phyloP scores from a whole-genome alignment of 2,888 invertebrate species.

The Papilio elwesi region DNA sequence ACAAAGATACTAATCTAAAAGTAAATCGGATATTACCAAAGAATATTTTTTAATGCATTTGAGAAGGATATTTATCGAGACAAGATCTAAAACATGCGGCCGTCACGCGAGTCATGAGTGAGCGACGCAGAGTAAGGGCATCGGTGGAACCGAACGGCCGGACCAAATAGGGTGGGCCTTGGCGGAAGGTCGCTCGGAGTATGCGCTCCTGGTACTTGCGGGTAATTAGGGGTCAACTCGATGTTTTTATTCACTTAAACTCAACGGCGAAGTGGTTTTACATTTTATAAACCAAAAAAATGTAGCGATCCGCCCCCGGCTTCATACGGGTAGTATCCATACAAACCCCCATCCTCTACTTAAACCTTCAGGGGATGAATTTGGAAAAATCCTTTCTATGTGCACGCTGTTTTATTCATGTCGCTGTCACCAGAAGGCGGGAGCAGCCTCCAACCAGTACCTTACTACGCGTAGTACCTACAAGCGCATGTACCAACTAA shows the following conservation, averaged over 20 bases:
- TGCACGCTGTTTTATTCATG: too few relatives aligned
- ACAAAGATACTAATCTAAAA: too few relatives aligned
- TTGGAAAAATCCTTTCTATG: too few relatives aligned
- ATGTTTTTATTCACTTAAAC: constrained; percentile 13
- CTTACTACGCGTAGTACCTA: too few relatives aligned
- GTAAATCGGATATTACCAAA: too few relatives aligned
- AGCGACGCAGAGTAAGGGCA: constrained; percentile 43
- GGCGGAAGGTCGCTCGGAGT: constrained; percentile 49
- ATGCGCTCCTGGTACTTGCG: constrained; percentile 10
- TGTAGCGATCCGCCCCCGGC: too few relatives aligned
- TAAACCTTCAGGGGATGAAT: too few relatives aligned
- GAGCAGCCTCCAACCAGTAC: too few relatives aligned
- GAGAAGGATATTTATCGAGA: constrained; percentile 19
- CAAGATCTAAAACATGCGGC: constrained; percentile 22
- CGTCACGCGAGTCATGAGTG: constrained; percentile 10
- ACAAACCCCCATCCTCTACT: too few relatives aligned
- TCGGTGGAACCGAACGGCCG: constrained; percentile 48
- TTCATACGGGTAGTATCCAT: too few relatives aligned
- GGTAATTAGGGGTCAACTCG: constrained; percentile 37
- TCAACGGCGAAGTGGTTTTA: constrained; percentile 6
- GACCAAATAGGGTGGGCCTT: constrained; percentile 59
- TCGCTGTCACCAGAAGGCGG: too few relatives aligned
- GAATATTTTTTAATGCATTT: constrained; percentile 14
- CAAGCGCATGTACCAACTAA: too few relatives aligned
- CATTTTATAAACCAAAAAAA: background rate